Evolutionary conservation across 2,797 vertebrate species (phyloP), one percentile per base, ranked within the genome.

Genomic region (Amblyopsis hoosieri): DNA sequence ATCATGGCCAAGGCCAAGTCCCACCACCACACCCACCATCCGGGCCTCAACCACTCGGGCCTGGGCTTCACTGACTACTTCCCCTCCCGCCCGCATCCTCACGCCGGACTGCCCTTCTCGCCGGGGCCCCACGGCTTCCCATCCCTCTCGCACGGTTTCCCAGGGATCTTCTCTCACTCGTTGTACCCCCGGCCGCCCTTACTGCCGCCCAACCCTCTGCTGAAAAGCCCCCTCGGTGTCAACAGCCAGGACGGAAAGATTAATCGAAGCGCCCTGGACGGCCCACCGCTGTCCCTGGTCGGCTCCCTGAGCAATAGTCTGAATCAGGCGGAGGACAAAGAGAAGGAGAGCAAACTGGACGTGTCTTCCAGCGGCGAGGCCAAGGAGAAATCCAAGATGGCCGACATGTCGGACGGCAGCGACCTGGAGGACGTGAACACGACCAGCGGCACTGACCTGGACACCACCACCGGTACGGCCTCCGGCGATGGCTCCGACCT

Each of bases 341-440:
- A 92, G 0, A 87, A 80, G 45, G 93, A 97, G 49, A 87, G 70
- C 66, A 93, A 90, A 78, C 85, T 94, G 75, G 94, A 95, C 55
- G 92, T 93, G 64, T 87, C 91, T 8, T 95, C 94, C 37, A 68
- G 90, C 48, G 93, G 91, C 31, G 94, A 92, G 57, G 75, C 79
- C 54, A 96, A 96, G 85, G 85, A 91, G 74, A 97, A 97, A 88
- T 89, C 93, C 55, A 94, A 98, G 91, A 91, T 94, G 84, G 94
- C 93, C 0, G 97, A 99, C 71, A 72, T 96, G 89, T 98, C 97
- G 0, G 97, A 99, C 0, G 95, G 94, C 63, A 99, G 97, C 1
- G 98, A 99, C 90, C 95, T 98, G 11, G 97, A 99, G 91, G 97
- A 99, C 0, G 82, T 99, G 74, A 99, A 98, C 74, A 99, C 97